These are phyloP conservation scores for Xiphorhynchus elegans DNA, from an alignment of 2,113 vertebrate species.

Conservation along the genomic window DNA sequence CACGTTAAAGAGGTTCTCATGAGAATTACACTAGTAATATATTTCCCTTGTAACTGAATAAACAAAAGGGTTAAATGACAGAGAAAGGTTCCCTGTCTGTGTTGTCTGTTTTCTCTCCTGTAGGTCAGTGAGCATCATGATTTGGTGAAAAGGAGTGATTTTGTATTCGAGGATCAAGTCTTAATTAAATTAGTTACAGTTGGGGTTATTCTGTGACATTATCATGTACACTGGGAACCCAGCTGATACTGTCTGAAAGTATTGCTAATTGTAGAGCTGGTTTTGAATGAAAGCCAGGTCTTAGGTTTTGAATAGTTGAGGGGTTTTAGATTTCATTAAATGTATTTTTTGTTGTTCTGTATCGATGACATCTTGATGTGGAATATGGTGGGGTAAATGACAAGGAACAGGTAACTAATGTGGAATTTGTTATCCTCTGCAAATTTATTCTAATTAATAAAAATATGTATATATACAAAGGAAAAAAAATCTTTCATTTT, in stretches of 20 bases:
- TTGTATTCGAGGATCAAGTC: slow-evolving; percentile 35
- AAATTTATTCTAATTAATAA: not conserved
- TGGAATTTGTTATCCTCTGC: not conserved
- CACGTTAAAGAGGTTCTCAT: not conserved
- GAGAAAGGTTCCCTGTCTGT: slow-evolving; percentile 3
- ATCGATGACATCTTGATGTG: not conserved
- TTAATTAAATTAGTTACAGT: slow-evolving; percentile 71
- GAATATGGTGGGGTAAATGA: not conserved
- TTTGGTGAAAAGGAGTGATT: slow-evolving; percentile 54
- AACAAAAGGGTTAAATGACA: slow-evolving; percentile 34
- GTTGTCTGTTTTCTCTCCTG: not conserved
- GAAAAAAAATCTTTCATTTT: not conserved
- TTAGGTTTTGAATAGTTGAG: slow-evolving; percentile 11
- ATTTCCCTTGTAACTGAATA: slow-evolving; percentile 8
- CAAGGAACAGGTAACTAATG: not conserved
- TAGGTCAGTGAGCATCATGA: slow-evolving; percentile 54
- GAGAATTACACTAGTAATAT: slow-evolving; percentile 16
- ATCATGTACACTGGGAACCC: slow-evolving; percentile 57
- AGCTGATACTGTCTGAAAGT: slow-evolving; percentile 63
- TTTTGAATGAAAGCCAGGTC: slow-evolving; percentile 60
- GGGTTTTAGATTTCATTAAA: not conserved
- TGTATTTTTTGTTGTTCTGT: not conserved
- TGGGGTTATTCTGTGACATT: slow-evolving; percentile 61
- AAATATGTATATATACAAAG: not conserved
- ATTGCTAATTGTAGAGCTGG: slow-evolving; percentile 60